Conservation (phyloP, 2,888 invertebrate genomes). For the Laothoe populi region DNA sequence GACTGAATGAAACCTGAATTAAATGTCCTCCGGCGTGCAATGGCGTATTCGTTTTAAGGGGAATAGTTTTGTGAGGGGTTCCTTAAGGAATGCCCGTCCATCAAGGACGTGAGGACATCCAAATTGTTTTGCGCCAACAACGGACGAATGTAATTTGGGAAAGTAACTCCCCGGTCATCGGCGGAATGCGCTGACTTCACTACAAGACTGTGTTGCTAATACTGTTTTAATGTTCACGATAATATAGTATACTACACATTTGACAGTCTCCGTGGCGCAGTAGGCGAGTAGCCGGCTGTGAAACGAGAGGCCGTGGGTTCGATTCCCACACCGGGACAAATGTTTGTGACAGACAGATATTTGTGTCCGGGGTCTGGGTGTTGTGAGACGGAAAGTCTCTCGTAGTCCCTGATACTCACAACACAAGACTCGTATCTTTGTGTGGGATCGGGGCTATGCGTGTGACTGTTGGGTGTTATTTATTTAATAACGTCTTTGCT, state of each 20-base stretch:
- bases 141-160: constrained; percentile 59
- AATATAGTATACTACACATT: constrained; percentile 3
- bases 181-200: constrained; percentile 58
- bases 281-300: too few relatives aligned
- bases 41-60: constrained; percentile 52
- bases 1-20: not conserved
- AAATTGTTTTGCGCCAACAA: constrained; percentile 66
- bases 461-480: too few relatives aligned
- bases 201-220: constrained; percentile 27
- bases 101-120: constrained; percentile 64
- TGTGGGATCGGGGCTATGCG: too few relatives aligned
- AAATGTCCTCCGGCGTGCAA: constrained; percentile 15
- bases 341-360: too few relatives aligned
- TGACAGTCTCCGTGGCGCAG: too few relatives aligned
- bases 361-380: too few relatives aligned
- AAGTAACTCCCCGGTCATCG: constrained; percentile 59
- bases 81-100: constrained; percentile 58
- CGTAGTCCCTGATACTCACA: too few relatives aligned
- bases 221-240: constrained; percentile 33
- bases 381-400: too few relatives aligned
- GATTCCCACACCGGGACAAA: too few relatives aligned
- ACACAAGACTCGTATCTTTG: too few relatives aligned
- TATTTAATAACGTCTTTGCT: too few relatives aligned
- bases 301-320: too few relatives aligned
- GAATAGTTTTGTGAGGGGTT: constrained; percentile 66